phyloP scores from a whole-genome alignment of 1,140 invertebrate genomes.

The Cryptotermes secundus region DNA sequence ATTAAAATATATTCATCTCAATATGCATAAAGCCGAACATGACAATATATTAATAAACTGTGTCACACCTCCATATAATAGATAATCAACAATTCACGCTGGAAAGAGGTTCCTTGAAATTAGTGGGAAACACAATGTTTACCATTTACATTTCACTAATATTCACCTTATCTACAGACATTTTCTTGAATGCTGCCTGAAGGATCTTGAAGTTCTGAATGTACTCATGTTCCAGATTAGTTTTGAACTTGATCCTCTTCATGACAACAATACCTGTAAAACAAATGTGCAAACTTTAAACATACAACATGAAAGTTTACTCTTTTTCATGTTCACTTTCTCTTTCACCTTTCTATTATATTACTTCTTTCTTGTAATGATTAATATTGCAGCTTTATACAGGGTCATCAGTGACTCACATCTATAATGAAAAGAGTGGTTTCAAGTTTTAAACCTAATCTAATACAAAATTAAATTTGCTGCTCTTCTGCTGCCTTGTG shows the following conservation, averaged over 20 bases:
- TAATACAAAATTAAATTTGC: too few relatives aligned
- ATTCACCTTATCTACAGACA: conserved; percentile 96
- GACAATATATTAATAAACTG: too few relatives aligned
- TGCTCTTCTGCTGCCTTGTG: too few relatives aligned
- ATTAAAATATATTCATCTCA: too few relatives aligned
- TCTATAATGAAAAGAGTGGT: too few relatives aligned
- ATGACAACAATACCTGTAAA: conserved; percentile 77
- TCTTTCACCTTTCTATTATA: background rate
- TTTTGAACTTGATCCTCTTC: conserved; percentile 98
- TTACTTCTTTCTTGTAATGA: too few relatives aligned
- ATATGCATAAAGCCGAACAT: too few relatives aligned
- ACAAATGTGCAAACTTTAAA: conserved; percentile 38
- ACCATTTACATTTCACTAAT: background rate
- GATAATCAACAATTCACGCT: background rate
- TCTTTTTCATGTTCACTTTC: background rate
- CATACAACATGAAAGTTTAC: too few relatives aligned
- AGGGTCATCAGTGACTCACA: too few relatives aligned
- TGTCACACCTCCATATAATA: background rate
- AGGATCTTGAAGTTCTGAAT: conserved; percentile 99
- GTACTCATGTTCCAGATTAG: conserved; percentile 98
- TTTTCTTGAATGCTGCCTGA: conserved; percentile 95
- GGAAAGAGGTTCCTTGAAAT: background rate
- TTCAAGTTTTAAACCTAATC: too few relatives aligned
- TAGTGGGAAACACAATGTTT: conserved; percentile 23
- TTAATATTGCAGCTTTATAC: too few relatives aligned